Evolutionary conservation across 1,140 invertebrate species (phyloP), one percentile per base, ranked within the genome.

Genomic region (Drosophila trapezifrons): DNA sequence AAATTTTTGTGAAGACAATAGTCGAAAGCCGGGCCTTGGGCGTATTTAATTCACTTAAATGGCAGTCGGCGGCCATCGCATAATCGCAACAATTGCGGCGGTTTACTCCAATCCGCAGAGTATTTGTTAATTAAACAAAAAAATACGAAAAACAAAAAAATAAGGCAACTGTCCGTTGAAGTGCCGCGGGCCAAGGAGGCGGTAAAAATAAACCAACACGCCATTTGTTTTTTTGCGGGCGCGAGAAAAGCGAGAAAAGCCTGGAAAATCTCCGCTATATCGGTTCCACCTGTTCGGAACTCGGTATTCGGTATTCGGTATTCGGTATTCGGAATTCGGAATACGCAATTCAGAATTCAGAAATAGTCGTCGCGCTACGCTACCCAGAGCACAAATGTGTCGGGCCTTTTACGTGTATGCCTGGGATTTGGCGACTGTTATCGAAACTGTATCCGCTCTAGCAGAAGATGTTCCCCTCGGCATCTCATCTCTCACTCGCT

Each of bases 1-100:
- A 64, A 73, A 80, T 80, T 76, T 60, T 32, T 42, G 43, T 15
- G 47, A 73, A 76, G 54, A 75, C 52, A 76, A 75, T 60, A 73
- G 70, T 52, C 69, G 32, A 54, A 73, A 43, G 22, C 35, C 43
- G 20, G 8, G 56, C 82, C 82, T 42, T 6, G 40, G 82, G 75
- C 83, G 25, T 78, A 77, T 87, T 89, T 83, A 87, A 87, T 87
- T 83, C 84, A 87, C 84, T 87, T 89, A 80, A 83, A 83, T 54
- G 27, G 18, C 65, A 60, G 20, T 0, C 57, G 9, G 17, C 2
- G 13, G 51, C 8, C 29, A 27, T n/a, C 27, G 57, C 57, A 60
- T 60, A 60, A 74, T 71, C 18, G 55, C 22, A 70, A 46, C 60
- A 25, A 57, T 43, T 69, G 65, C 29, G 74, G 65, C 40, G 74